These are phyloP conservation scores for Aphelenchoides bicaudatus DNA, from an alignment of 2,888 invertebrate species.

Conservation along the genomic window DNA sequence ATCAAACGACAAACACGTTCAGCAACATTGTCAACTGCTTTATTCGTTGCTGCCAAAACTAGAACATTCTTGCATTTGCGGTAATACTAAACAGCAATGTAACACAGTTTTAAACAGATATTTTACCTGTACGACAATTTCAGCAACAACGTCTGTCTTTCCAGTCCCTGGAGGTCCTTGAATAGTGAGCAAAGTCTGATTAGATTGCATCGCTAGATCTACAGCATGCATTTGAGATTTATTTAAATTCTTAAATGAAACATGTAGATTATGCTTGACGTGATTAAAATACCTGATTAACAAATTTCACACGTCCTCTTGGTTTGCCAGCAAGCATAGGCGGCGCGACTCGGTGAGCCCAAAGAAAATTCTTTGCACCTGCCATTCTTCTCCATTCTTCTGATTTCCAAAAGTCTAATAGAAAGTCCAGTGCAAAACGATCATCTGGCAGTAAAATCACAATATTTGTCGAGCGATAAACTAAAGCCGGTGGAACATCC, in stretches of 20 bases:
- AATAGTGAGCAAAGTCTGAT: slow-evolving; percentile 25
- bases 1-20: slow-evolving; percentile 1
- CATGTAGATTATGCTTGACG: background rate
- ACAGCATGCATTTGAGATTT: slow-evolving; percentile 24
- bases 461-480: too few species aligned
- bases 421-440: too few species aligned
- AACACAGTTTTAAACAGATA: background rate
- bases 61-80: too few species aligned
- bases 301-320: background rate
- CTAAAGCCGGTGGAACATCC: too few species aligned
- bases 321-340: background rate
- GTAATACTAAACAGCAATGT: background rate
- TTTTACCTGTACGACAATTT: slow-evolving; percentile 34
- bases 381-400: background rate
- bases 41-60: slow-evolving; percentile 33
- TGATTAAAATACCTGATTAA: background rate
- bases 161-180: slow-evolving; percentile 37
- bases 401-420: too few species aligned
- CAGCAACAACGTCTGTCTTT: slow-evolving; percentile 33
- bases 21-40: slow-evolving; percentile 27
- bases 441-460: too few species aligned
- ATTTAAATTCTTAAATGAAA: slow-evolving; percentile 24
- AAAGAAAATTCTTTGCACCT: background rate
- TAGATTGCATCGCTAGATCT: slow-evolving; percentile 18
- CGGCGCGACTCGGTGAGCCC: slow-evolving; percentile 2